Percentiles rank a stretch among this genome's conserved stretches.
These are phyloP conservation scores for Hippocampus abdominalis DNA, from an alignment of 2,113 vertebrate species.

Conservation along the genomic window DNA sequence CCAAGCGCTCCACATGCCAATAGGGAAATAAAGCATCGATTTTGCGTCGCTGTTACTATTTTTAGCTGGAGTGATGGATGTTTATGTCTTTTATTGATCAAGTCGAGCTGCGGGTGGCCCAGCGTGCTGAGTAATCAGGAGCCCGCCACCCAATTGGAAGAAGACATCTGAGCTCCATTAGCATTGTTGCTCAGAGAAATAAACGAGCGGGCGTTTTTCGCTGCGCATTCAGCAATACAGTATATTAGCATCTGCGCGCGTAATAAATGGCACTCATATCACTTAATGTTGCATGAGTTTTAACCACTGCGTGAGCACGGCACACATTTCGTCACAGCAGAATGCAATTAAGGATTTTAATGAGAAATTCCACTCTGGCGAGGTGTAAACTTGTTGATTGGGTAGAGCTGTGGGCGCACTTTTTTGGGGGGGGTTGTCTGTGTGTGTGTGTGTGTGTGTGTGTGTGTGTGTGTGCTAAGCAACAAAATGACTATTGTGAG, in stretches of 20 bases:
- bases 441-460: constrained; percentile 25
- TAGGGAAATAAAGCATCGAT: constrained; percentile 58
- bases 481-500: constrained; percentile 75
- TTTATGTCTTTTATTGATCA: constrained; percentile 71
- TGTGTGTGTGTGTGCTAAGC: constrained; percentile 58
- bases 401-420: constrained; percentile 38
- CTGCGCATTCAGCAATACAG: constrained; percentile 42
- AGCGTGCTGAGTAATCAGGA: constrained; percentile 58
- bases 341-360: constrained; percentile 41
- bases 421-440: constrained; percentile 44
- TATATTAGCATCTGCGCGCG: constrained; percentile 44
- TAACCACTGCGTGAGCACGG: constrained; percentile 47
- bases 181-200: constrained; percentile 61
- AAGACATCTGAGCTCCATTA: constrained; percentile 61
- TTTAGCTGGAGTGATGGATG: constrained; percentile 69
- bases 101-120: constrained; percentile 42
- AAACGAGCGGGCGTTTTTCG: constrained; percentile 49
- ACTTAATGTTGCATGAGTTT: constrained; percentile 43
- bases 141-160: constrained; percentile 29
- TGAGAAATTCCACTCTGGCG: constrained; percentile 30
- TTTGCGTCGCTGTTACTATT: constrained; percentile 65
- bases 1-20: constrained; percentile 43
- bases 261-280: constrained; percentile 51
- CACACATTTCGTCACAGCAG: constrained; percentile 32
- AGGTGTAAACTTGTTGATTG: constrained; percentile 59